A percentile compares a stretch with the other conserved stretches of the same genome.
Evolutionary conservation across 2,888 invertebrate genomes (phyloP).

Genomic region (Quadroppia sp.): DNA sequence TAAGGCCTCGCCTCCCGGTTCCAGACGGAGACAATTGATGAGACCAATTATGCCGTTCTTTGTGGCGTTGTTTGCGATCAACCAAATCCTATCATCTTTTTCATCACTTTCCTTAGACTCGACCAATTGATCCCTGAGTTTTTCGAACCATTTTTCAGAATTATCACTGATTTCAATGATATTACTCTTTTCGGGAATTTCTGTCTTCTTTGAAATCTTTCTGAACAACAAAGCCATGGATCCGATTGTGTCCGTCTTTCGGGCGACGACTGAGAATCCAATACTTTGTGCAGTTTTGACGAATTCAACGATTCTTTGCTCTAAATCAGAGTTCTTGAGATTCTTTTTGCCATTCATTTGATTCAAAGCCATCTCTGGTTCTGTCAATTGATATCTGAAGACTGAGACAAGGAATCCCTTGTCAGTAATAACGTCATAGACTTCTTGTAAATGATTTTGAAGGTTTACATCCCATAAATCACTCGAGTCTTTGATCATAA

Average conservation of each 20-base stretch:
- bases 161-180: constrained; percentile 2
- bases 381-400: constrained; percentile 4
- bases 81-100: constrained; percentile 52
- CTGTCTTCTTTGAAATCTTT: neutral
- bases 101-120: constrained; percentile 9
- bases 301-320: neutral
- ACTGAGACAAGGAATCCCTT: neutral
- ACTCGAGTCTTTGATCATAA: neutral
- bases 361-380: constrained; percentile 28
- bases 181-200: neutral
- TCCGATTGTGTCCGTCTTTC: constrained; percentile 13
- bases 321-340: neutral
- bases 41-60: constrained; percentile 77
- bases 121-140: neutral
- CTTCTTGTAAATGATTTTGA: no score
- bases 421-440: neutral
- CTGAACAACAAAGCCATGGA: constrained; percentile 15
- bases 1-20: constrained; percentile 58
- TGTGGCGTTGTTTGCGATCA: constrained; percentile 61
- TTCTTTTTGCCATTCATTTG: constrained; percentile 7
- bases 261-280: neutral
- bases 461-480: neutral
- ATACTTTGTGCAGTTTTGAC: neutral
- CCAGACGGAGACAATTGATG: constrained; percentile 81
- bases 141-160: neutral